These are phyloP conservation scores for Oceanodroma tethys DNA, from an alignment of 2,113 vertebrate genomes.

Conservation along the genomic window DNA sequence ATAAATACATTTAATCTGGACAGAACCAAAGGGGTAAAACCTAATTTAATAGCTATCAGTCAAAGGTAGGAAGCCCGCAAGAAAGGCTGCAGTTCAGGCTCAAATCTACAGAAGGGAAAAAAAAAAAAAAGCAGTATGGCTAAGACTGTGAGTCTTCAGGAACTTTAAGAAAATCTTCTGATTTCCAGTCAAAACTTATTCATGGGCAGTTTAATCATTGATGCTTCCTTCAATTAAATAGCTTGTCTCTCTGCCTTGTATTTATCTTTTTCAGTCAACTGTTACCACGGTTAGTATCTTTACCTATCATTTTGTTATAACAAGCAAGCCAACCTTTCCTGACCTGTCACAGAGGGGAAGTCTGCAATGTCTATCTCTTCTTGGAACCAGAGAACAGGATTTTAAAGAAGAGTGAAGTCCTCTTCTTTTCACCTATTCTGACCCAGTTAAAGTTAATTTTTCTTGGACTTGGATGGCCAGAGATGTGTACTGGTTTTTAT, in stretches of 20 bases:
- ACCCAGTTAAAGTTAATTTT: background rate
- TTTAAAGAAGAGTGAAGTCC: background rate
- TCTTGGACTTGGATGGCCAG: background rate
- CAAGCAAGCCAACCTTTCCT: background rate
- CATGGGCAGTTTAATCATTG: background rate
- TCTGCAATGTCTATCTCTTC: background rate
- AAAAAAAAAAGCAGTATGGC: background rate
- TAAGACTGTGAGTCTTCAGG: background rate
- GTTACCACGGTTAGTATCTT: background rate
- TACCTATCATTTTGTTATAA: background rate
- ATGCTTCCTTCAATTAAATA: background rate
- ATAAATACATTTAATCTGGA: slow-evolving; percentile 67
- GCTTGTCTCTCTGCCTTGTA: background rate
- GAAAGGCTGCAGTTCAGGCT: background rate
- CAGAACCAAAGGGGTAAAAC: slow-evolving; percentile 45
- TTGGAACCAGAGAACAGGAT: background rate
- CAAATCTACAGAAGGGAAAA: background rate
- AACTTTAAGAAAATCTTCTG: background rate
- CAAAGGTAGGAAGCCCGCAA: slow-evolving; percentile 4
- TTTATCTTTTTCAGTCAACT: background rate
- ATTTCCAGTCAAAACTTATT: background rate
- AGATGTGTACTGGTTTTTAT: background rate
- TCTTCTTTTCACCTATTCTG: background rate
- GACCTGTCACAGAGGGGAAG: background rate
- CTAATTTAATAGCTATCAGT: slow-evolving; percentile 70